Evolutionary conservation across 2,888 invertebrate genomes (phyloP), one percentile per base, ranked within the genome.

Genomic region (Pterostichus madidus): DNA sequence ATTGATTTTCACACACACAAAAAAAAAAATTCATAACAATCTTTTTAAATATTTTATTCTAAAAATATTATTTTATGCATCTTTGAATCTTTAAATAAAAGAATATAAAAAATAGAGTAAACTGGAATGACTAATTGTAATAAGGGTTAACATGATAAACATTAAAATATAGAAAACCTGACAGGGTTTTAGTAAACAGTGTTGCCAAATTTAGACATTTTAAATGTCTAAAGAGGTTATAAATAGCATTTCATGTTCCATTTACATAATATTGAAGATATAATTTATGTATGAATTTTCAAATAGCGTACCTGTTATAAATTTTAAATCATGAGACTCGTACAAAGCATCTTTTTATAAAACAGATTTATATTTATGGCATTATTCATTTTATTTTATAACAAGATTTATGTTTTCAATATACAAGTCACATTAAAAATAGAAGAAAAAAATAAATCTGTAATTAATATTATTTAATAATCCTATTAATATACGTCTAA

Each of bases 341-440:
- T 52, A 52, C 75, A 75, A 52, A 24, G 52, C 49, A 52, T 75
- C 75, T 75, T 75, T 71, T 75, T 75, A 75, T 75, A 71, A 44
- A n/a, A 75, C 68, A 49, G 75, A 75, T 75, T 75, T 75, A 32
- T 75, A 75, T 75, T 75, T 75, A 75, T 75, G 49, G 52, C 75
- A 75, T 52, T 75, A 75, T 52, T 75, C 49, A 75, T 52, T 75
- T 75, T 52, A 75, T 75, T 52, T 52, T 52, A 71, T 71, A 59
- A 59, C 31, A 24, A 17, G 75, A 75, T 75, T 75, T 75, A 75
- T 52, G 75, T 24, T 52, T 75, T 52, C 32, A 52, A 75, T 75
- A 75, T 32, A 24, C 39, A 17, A 11, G 39, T 71, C 68, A 44
- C 44, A 71, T 39, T 44, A 39, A 71, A 71, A 71, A 64, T 13